phyloP scores from a whole-genome alignment of 2,888 invertebrate genomes.

The Clostera curtula region DNA sequence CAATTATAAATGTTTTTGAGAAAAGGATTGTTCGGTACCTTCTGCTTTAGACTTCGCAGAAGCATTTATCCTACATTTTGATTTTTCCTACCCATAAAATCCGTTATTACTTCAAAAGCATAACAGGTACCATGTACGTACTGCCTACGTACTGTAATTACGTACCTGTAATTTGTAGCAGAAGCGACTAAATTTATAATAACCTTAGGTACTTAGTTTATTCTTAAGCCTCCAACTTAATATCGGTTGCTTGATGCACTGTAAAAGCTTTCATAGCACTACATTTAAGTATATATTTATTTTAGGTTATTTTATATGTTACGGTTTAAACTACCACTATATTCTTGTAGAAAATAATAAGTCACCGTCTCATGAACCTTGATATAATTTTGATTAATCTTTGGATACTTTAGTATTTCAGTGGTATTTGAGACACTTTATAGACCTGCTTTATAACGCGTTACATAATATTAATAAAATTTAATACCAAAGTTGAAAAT shows the following conservation, averaged over 20 bases:
- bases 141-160: neutral
- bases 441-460: conserved; percentile 54
- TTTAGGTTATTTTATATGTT: conserved; percentile 15
- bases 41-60: too few species aligned
- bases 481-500: neutral
- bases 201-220: conserved; percentile 14
- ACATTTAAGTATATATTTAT: conserved; percentile 16
- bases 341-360: neutral
- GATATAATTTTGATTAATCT: neutral
- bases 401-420: neutral
- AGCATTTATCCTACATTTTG: too few species aligned
- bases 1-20: too few species aligned
- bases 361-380: too few species aligned
- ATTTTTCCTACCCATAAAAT: too few species aligned
- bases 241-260: conserved; percentile 21
- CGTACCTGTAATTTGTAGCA: neutral
- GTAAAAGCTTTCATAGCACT: conserved; percentile 34
- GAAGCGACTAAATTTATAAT: neutral
- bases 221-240: too few species aligned
- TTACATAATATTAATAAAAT: conserved; percentile 12
- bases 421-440: conserved; percentile 31
- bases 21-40: too few species aligned
- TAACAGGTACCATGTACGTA: neutral
- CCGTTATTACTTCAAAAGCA: too few species aligned
- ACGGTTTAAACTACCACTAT: conserved; percentile 22